Evolutionary conservation across 1,140 invertebrate genomes (phyloP), one percentile per base, ranked within the genome.

Genomic region (Cherax destructor): DNA sequence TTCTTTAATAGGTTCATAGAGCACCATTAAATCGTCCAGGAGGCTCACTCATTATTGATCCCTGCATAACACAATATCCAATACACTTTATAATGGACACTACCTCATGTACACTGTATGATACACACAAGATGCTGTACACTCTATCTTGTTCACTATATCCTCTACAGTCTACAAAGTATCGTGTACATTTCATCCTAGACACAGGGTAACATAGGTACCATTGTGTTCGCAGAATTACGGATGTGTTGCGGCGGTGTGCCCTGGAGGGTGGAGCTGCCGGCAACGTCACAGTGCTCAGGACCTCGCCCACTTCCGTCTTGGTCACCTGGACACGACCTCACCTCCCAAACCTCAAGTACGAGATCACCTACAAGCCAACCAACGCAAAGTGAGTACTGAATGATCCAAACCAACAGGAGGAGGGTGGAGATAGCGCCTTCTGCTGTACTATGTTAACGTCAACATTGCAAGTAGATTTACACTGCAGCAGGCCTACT

Each of bases 291-390:
- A 89, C 87, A 21, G 87, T 89, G 11, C 13, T 89, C 65, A 21
- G 87, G 74, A 80, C 59, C 18, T 74, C 87, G 2, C 59, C 87
- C 21, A 89, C 87, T 11, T 89, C 87, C 16, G 87, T 89, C 3
- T 41, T 83, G 3, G 87, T 89, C 65, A 89, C 79, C 80, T 89
- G 87, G 87, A 81, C 79, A 10, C 18, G 87, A 4, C 87, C 79
- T 10, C 0, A 21, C 24, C 18, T 83, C n/a, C 61, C 50, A 5
- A 59, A 52, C 59, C 24, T 89, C 65, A 89, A 89, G 79, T 89
- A 89, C 49, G 87, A 89, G 87, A 83, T 89, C 47, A 89, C 87
- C 21, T 89, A 89, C 79, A 89, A 89, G 65, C 87, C 87, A 24
- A 89, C 87, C 47, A 89, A 89, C 30, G 87, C 87, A 41, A 89